Percentiles rank a stretch among this genome's conserved stretches.
Evolutionary conservation across 2,797 vertebrate genomes (phyloP).

Genomic region (Sebastes matsubarae): DNA sequence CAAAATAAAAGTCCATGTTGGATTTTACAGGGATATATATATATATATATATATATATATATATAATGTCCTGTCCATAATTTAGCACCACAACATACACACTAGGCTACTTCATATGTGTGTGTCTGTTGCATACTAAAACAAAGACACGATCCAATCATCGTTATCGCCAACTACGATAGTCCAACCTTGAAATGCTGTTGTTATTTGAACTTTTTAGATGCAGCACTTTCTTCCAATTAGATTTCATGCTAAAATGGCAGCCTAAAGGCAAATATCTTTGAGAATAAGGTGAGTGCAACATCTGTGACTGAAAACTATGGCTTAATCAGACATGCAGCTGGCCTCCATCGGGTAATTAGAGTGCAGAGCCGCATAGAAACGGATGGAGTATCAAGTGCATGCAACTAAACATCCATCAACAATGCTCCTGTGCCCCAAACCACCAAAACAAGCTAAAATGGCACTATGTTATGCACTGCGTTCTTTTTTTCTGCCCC

Average conservation of each 20-base stretch:
- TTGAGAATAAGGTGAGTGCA: background rate
- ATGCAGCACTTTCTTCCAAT: background rate
- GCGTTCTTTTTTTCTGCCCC: background rate
- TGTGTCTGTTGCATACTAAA: background rate
- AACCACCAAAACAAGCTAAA: background rate
- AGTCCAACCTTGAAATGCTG: background rate
- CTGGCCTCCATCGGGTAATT: background rate
- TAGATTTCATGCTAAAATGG: background rate
- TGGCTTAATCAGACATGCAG: background rate
- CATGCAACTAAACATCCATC: background rate
- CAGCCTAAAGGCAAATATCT: background rate
- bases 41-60: background rate
- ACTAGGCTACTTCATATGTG: no score
- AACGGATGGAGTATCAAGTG: background rate
- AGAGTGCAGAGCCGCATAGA: background rate
- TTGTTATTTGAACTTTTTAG: background rate
- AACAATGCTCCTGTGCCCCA: background rate
- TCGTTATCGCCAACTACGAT: background rate
- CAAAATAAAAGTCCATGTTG: background rate
- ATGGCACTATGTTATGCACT: background rate
- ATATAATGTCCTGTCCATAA: background rate
- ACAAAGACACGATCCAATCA: background rate
- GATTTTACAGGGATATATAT: background rate
- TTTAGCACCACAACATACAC: background rate
- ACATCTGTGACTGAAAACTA: background rate